Percentiles rank a stretch among this genome's conserved stretches.
These are phyloP conservation scores for Cryptophagus acutangulus DNA, from an alignment of 2,888 invertebrate species.

Conservation along the genomic window DNA sequence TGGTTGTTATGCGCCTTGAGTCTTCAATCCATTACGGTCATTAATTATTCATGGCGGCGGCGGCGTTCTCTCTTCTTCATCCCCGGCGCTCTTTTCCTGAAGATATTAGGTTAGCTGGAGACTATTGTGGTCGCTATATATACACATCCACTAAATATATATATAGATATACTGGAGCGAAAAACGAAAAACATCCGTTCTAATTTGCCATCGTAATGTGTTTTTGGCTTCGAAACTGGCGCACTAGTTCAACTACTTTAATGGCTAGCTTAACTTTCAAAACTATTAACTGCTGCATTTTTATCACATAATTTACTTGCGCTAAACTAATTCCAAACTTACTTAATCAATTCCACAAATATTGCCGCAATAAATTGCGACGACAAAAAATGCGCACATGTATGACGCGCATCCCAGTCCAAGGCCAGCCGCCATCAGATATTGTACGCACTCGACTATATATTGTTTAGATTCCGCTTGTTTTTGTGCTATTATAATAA, in stretches of 20 bases:
- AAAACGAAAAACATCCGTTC: constrained; percentile 13
- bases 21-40: constrained; percentile 42
- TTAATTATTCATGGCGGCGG: constrained; percentile 39
- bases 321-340: too few species aligned
- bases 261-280: constrained; percentile 16
- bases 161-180: not conserved
- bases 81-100: constrained; percentile 11
- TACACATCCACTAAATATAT: constrained; percentile 13
- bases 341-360: too few species aligned
- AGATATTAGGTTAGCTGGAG: constrained; percentile 4
- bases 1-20: constrained; percentile 20
- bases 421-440: too few species aligned
- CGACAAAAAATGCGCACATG: too few species aligned
- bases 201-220: constrained; percentile 17
- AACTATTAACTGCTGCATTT: constrained; percentile 12
- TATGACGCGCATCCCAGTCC: too few species aligned
- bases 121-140: constrained; percentile 15
- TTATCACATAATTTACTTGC: too few species aligned
- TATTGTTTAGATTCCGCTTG: too few species aligned
- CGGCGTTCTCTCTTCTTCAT: constrained; percentile 1
- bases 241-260: constrained; percentile 11
- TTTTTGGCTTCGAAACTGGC: constrained; percentile 3
- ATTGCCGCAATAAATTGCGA: too few species aligned
- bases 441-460: too few species aligned
- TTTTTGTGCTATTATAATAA: too few species aligned